Percentiles rank a stretch among this genome's conserved stretches.
phyloP scores from a whole-genome alignment of 2,113 vertebrate genomes.

The Peromyscus californicus region DNA sequence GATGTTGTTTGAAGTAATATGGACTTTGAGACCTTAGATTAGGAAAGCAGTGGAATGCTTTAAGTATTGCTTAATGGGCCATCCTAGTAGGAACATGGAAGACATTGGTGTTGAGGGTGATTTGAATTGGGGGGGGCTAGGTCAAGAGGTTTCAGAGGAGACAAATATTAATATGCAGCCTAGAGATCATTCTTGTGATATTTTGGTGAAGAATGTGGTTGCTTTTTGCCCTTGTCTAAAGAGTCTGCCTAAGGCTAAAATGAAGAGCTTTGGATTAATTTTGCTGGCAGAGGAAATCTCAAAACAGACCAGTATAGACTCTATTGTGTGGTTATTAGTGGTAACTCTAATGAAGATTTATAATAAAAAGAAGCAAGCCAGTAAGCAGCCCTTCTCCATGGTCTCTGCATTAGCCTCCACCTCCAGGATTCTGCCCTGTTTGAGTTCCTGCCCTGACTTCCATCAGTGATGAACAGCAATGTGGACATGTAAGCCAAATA shows the following conservation, averaged over 20 bases:
- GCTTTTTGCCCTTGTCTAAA: neutral
- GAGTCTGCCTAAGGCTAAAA: too few relatives aligned
- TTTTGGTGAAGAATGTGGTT: neutral
- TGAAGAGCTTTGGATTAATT: neutral
- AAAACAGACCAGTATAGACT: neutral
- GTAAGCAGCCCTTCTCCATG: neutral
- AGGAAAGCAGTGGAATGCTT: neutral
- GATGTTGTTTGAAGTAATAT: neutral
- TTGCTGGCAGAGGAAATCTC: neutral
- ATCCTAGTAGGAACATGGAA: neutral
- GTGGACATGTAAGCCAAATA: neutral
- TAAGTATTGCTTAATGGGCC: neutral
- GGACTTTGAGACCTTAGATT: neutral
- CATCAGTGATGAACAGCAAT: neutral
- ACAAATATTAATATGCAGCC: neutral
- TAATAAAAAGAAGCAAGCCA: neutral
- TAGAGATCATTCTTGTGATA: neutral
- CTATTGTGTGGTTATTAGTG: neutral
- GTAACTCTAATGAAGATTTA: neutral
- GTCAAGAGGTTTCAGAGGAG: neutral
- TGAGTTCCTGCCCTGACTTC: neutral
- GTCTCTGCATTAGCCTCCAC: neutral
- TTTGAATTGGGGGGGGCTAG: neutral
- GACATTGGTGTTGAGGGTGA: neutral
- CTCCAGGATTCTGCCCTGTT: neutral